A percentile compares a stretch with the other conserved stretches of the same genome.
Evolutionary conservation across 2,888 invertebrate genomes (phyloP).

Genomic region (Argyresthia albistria): DNA sequence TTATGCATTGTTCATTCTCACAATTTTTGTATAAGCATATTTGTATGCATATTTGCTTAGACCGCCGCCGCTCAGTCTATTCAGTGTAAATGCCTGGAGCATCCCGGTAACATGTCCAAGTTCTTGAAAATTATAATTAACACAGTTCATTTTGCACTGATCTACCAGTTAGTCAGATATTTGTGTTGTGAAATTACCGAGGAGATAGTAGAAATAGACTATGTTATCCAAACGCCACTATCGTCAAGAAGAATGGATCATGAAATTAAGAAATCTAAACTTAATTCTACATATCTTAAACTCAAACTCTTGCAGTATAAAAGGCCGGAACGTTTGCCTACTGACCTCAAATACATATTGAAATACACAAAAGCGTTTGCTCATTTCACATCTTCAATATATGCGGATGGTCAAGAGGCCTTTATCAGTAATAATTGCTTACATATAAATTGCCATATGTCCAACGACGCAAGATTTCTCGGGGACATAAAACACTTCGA

Average conservation of each 20-base stretch:
- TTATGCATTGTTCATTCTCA: too few species aligned
- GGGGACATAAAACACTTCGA: constrained; percentile 45
- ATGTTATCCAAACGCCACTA: neutral
- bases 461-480: constrained; percentile 30
- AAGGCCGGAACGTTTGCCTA: constrained; percentile 26
- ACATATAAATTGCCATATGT: constrained; percentile 55
- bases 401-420: constrained; percentile 27
- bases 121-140: too few species aligned
- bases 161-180: neutral
- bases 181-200: neutral
- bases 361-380: constrained; percentile 32
- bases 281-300: constrained; percentile 17
- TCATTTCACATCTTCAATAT: constrained; percentile 19
- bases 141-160: too few species aligned
- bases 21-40: too few species aligned
- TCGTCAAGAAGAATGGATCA: constrained; percentile 7
- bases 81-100: too few species aligned
- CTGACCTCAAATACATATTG: constrained; percentile 42
- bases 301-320: constrained; percentile 16
- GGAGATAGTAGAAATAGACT: neutral
- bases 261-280: constrained; percentile 21
- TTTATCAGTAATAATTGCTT: constrained; percentile 41
- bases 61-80: too few species aligned
- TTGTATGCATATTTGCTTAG: too few species aligned
- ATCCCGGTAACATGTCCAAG: too few species aligned